A percentile compares a stretch with the other conserved stretches of the same genome.
Conservation (phyloP, 2,113 vertebrate species). For the Muntiacus reevesi region DNA sequence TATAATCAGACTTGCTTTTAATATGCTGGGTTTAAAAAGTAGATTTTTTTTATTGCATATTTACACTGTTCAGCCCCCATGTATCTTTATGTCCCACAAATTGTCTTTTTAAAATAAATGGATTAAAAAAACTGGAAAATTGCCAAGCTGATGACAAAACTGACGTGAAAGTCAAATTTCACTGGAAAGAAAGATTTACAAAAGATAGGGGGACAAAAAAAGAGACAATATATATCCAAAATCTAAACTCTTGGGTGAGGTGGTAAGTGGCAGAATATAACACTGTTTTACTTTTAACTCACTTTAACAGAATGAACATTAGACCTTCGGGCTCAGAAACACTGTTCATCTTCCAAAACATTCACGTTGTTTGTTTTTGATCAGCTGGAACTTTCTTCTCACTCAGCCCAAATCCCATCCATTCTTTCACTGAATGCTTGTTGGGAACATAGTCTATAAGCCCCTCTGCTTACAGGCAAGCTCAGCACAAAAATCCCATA, state of each 20-base stretch:
- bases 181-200: not conserved
- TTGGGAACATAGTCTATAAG: constrained; percentile 56
- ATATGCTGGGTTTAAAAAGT: not conserved
- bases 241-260: not conserved
- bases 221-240: not conserved
- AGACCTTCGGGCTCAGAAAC: constrained; percentile 32
- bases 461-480: constrained; percentile 33
- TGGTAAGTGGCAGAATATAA: not conserved
- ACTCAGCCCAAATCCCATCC: constrained; percentile 55
- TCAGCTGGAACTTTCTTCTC: constrained; percentile 63
- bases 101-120: not conserved
- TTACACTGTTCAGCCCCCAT: not conserved
- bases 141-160: not conserved
- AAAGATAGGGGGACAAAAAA: not conserved
- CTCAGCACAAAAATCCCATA: constrained; percentile 39
- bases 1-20: constrained; percentile 5
- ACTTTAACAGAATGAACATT: constrained; percentile 33
- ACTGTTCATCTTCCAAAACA: constrained; percentile 60
- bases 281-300: constrained; percentile 21
- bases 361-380: constrained; percentile 71
- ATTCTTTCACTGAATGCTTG: constrained; percentile 54
- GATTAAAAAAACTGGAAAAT: not conserved
- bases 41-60: not conserved
- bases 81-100: not conserved
- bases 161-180: not conserved